Percentiles rank a stretch among this genome's conserved stretches.
These are phyloP conservation scores for Periplaneta americana DNA, from an alignment of 1,140 invertebrate species.

Conservation along the genomic window DNA sequence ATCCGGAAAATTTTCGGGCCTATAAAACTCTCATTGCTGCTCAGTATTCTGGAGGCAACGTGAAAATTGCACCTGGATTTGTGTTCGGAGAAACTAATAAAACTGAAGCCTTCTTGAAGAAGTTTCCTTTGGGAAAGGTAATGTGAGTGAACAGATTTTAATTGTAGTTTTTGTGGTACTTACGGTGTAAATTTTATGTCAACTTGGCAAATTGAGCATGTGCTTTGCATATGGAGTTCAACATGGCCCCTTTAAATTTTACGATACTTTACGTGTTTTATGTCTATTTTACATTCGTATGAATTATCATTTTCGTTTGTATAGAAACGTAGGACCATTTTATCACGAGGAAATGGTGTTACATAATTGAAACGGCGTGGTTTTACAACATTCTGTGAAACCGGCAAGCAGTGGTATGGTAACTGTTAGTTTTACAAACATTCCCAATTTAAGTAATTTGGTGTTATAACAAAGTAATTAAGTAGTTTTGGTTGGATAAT, in stretches of 20 bases:
- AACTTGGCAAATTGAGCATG: neutral
- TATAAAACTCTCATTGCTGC: slow-evolving; percentile 93
- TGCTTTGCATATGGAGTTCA: neutral
- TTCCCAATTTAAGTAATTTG: no score
- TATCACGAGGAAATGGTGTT: no score
- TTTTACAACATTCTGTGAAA: no score
- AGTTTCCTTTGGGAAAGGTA: slow-evolving; percentile 95
- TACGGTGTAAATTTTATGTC: neutral
- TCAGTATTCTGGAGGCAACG: slow-evolving; percentile 83
- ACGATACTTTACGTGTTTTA: no score
- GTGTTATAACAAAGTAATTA: no score
- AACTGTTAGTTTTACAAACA: no score
- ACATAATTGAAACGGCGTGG: no score
- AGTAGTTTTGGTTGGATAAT: no score
- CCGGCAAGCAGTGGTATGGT: no score
- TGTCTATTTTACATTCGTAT: no score
- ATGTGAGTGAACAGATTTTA: slow-evolving; percentile 16
- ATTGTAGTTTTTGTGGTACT: neutral
- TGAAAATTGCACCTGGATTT: slow-evolving; percentile 81
- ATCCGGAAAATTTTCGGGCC: slow-evolving; percentile 91
- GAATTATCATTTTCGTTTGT: no score
- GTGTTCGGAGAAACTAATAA: slow-evolving; percentile 94
- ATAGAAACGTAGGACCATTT: no score
- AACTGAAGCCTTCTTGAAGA: slow-evolving; percentile 76
- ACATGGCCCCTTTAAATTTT: neutral